Evolutionary conservation across 2,113 vertebrate species (phyloP), one percentile per base, ranked within the genome.

Genomic region (Solea solea): DNA sequence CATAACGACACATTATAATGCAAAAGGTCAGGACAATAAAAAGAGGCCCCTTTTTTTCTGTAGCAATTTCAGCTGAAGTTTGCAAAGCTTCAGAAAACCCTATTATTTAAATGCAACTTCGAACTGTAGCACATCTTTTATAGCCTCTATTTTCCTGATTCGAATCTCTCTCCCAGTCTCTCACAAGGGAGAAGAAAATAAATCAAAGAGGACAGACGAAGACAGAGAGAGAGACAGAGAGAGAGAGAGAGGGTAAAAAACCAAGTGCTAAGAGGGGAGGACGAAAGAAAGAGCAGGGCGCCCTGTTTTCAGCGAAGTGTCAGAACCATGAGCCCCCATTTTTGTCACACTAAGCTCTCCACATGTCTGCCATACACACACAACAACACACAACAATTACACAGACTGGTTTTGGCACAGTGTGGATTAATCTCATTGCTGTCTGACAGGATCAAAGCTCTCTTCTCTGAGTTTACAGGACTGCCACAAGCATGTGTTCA

Each of bases 401-500:
- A 61, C 62, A 78, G 2, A 64, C 65, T 52, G 15, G n/a, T 59
- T 65, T 72, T 78, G 78, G 76, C 78, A 84, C 73, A 51, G 55
- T 78, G 56, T 76, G 85, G 71, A 89, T 84, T 90, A 90, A 85
- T 83, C 78, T 84, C 80, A 76, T 78, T 80, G 81, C 69, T 78
- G 78, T 89, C 76, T 83, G 74, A 77, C n/a, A 48, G 81, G 86
- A 88, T 91, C 86, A 88, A 84, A 89, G 85, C 25, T 1, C 64
- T 63, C 50, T 68, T 78, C 72, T 81, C 12, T 63, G 61, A 49
- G 56, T 66, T 76, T 73, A 69, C 57, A 75, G 75, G 28, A 46
- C 70, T 70, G 82, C 74, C 82, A 80, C 64, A 14, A 48, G 78
- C 64, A 69, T 82, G 45, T 75, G 64, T 74, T 76, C 76, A 74